Conservation (phyloP, 1,140 invertebrate genomes). For the Pseudomyrmex sp. region DNA sequence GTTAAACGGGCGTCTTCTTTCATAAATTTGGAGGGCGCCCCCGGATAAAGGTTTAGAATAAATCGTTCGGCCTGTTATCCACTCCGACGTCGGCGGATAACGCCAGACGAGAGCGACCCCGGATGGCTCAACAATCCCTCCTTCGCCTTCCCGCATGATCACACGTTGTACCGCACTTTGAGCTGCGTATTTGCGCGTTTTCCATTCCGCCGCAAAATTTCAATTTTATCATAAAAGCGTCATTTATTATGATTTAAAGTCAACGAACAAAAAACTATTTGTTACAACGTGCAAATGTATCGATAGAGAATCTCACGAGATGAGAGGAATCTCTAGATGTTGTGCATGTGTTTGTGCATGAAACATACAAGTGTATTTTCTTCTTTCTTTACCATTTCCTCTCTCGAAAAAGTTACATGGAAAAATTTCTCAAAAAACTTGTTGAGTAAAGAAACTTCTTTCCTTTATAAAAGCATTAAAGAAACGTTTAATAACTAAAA, state of each 20-base stretch:
- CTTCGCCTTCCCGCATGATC: slow-evolving; percentile 38
- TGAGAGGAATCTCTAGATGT: neutral
- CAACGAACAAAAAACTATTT: neutral
- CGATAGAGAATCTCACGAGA: neutral
- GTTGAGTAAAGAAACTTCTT: too few species aligned
- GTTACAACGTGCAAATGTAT: neutral
- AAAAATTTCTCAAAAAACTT: too few species aligned
- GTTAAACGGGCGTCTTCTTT: slow-evolving; percentile 85
- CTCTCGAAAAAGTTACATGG: too few species aligned
- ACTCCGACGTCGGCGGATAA: slow-evolving; percentile 81
- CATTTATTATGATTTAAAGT: neutral
- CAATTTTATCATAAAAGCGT: neutral
- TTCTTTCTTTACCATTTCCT: too few species aligned
- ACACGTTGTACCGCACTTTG: slow-evolving; percentile 13
- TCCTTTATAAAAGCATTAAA: neutral
- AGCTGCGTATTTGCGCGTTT: slow-evolving; percentile 27
- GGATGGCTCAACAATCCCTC: slow-evolving; percentile 64
- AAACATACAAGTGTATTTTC: neutral
- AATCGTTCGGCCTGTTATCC: slow-evolving; percentile 84
- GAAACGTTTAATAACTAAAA: neutral
- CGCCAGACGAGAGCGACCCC: slow-evolving; percentile 69
- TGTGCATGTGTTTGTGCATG: too few species aligned
- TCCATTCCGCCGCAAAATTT: slow-evolving; percentile 7
- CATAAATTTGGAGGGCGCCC: slow-evolving; percentile 84
- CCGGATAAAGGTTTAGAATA: slow-evolving; percentile 84